Evolutionary conservation across 2,888 invertebrate genomes (phyloP).

Genomic region (Ashinkailepas kermadecensis): DNA sequence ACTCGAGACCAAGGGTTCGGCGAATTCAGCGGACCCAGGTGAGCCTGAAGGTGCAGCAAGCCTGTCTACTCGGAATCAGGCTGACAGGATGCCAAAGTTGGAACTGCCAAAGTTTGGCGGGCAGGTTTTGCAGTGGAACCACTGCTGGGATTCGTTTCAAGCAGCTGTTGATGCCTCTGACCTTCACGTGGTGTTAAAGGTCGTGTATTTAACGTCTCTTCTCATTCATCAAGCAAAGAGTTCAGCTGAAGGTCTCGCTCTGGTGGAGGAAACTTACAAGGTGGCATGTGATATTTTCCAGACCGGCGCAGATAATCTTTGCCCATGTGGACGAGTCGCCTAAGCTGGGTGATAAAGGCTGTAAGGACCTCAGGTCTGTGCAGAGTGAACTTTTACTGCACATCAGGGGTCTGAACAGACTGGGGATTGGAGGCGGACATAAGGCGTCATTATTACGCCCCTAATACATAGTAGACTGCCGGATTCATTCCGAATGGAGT

Average conservation of each 20-base stretch:
- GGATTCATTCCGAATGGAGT: no score
- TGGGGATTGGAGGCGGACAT: no score
- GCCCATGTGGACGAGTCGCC: neutral
- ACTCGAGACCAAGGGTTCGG: neutral
- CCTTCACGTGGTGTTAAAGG: neutral
- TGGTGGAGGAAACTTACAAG: neutral
- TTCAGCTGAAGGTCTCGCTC: neutral
- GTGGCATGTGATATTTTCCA: neutral
- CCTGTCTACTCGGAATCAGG: neutral
- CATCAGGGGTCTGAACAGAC: no score
- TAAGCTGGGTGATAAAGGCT: neutral
- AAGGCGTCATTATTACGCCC: no score
- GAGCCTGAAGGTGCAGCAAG: neutral
- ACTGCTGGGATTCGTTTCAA: neutral
- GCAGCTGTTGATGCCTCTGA: neutral
- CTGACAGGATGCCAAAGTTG: neutral
- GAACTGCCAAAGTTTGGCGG: neutral
- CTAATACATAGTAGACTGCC: no score
- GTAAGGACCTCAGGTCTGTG: neutral
- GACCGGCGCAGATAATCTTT: neutral
- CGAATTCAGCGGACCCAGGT: neutral
- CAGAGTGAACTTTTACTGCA: no score
- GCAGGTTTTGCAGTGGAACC: neutral
- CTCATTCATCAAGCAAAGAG: neutral
- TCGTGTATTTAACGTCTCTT: neutral